Conservation (phyloP, 2,888 invertebrate species). For the Acrocera orbiculus region DNA sequence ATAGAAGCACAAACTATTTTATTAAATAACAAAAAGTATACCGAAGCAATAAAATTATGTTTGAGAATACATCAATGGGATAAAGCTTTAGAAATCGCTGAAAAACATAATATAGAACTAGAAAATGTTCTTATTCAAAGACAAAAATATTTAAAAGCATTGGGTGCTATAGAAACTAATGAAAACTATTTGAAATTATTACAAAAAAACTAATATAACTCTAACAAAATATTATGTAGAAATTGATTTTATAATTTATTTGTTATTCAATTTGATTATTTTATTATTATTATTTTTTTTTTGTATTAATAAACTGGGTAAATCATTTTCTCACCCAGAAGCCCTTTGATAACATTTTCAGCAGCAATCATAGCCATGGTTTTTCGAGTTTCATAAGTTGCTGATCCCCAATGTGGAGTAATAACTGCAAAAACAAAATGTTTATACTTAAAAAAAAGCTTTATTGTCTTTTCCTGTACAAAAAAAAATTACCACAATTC, state of each 20-base stretch:
- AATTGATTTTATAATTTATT: too few species aligned
- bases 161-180: constrained; percentile 25
- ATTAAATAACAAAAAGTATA: constrained; percentile 25
- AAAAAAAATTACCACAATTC: constrained; percentile 51
- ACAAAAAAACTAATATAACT: background rate
- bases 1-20: constrained; percentile 31
- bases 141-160: constrained; percentile 22
- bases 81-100: constrained; percentile 25
- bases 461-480: background rate
- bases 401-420: constrained; percentile 75
- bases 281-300: too few species aligned
- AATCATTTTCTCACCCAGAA: constrained; percentile 52
- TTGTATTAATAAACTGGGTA: constrained; percentile 32
- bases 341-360: constrained; percentile 57
- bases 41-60: constrained; percentile 23
- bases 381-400: constrained; percentile 54
- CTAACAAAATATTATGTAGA: background rate
- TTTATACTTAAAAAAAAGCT: background rate
- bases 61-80: constrained; percentile 31
- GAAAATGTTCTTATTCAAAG: constrained; percentile 22
- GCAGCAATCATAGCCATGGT: constrained; percentile 68
- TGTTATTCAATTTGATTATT: too few species aligned
- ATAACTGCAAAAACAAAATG: constrained; percentile 37
- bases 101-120: constrained; percentile 21
- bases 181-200: constrained; percentile 17